Evolutionary conservation across 2,797 vertebrate genomes (phyloP), one percentile per base, ranked within the genome.

Genomic region (Phataginus tetradactyla): DNA sequence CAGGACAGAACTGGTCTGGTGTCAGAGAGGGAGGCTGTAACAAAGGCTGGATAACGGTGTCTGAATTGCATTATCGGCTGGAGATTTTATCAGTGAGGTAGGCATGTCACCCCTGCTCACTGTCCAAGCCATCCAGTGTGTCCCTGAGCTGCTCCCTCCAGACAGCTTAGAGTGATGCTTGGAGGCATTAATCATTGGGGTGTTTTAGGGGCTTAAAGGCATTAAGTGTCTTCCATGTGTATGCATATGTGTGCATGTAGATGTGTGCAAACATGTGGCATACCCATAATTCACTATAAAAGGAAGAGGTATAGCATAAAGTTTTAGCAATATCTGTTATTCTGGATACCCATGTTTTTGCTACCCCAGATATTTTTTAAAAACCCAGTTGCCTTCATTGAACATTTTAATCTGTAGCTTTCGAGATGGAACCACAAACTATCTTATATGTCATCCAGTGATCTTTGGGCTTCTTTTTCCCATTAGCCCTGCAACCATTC

Each of bases 301-400:
- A 96, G 61, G 9, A 79, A 91, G 32, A 69, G 3, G 20, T 27
- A 18, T 59, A 42, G 69, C 0, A 3, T 61, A 87, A 72, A 21
- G 3, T 55, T 83, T 92, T 63, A 79, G n/a, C n/a, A 90, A 72
- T 69, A 71, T 69, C 57, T 85, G 57, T 64, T 87, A 90, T 75
- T 93, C 69, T 87, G n/a, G 83, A 59, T n/a, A 77, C 39, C 59
- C 25, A 64, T 39, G 13, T 27, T 93, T 81, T 59, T 94, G 59
- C 34, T 93, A 14, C 68, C 49, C 79, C 68, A 78, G 63, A 86
- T 32, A 77, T 32, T n/a, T 45, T 45, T 45, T 45, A 2, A 12
- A 45, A 45, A 45, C 45, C 45, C 20, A 45, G 37, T 53, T 69
- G 57, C 53, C 79, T 89, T 49, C 39, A 37, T 1, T 75, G 57